Evolutionary conservation across 2,888 invertebrate species (phyloP).

Genomic region (Melanargia galathea): DNA sequence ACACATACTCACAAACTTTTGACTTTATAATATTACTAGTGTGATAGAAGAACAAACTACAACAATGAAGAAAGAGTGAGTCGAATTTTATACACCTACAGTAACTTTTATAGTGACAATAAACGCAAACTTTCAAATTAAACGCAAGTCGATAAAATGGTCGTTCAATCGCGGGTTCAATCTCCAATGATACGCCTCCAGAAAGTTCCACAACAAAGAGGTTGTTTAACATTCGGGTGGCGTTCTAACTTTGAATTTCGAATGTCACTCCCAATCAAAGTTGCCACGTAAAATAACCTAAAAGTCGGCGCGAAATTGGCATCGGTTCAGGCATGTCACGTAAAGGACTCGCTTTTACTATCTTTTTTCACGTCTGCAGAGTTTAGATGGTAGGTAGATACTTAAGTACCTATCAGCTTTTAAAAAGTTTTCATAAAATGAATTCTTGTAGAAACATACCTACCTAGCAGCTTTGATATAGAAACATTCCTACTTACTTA

Average conservation of each 20-base stretch:
- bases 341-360: slow-evolving; percentile 36
- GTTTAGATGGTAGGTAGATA: slow-evolving; percentile 17
- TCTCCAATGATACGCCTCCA: slow-evolving; percentile 53
- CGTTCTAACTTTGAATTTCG: slow-evolving; percentile 53
- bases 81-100: slow-evolving; percentile 14
- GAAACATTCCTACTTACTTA: too few relatives aligned
- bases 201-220: slow-evolving; percentile 47
- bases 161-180: slow-evolving; percentile 53
- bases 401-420: too few relatives aligned
- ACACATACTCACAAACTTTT: too few relatives aligned
- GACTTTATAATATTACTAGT: too few relatives aligned
- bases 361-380: slow-evolving; percentile 36
- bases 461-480: too few relatives aligned
- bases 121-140: slow-evolving; percentile 34
- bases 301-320: slow-evolving; percentile 49
- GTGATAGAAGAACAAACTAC: too few relatives aligned
- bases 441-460: too few relatives aligned
- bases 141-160: slow-evolving; percentile 47
- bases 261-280: slow-evolving; percentile 57
- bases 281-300: slow-evolving; percentile 50
- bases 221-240: slow-evolving; percentile 56
- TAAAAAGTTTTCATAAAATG: background rate
- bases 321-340: slow-evolving; percentile 44
- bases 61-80: too few relatives aligned
- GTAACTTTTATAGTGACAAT: slow-evolving; percentile 23